Conservation (phyloP, 2,113 vertebrate species). For the Lethenteron reissneri region DNA sequence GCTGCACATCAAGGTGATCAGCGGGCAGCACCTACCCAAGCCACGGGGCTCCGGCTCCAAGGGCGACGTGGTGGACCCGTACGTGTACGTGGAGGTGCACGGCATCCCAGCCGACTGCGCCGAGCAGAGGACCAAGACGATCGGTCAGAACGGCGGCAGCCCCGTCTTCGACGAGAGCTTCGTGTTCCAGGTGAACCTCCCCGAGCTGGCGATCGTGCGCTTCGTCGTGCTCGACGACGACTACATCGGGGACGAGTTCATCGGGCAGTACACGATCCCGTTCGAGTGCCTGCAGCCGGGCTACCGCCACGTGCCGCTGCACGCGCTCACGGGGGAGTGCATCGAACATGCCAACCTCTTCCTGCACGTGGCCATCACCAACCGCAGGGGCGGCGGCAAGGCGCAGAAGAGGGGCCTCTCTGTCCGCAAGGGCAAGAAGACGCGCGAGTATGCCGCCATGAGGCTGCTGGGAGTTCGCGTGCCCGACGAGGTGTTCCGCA, state of each 20-base stretch:
- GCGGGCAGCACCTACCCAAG: constrained; percentile 85
- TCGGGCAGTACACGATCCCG: constrained; percentile 72
- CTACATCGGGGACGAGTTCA: constrained; percentile 95
- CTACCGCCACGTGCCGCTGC: constrained; percentile 69
- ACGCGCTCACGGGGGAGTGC: constrained; percentile 53
- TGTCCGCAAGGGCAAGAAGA: constrained; percentile 47
- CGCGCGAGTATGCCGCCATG: constrained; percentile 61
- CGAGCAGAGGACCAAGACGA: constrained; percentile 75
- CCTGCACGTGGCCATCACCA: constrained; percentile 74
- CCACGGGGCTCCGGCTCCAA: constrained; percentile 86
- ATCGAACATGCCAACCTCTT: constrained; percentile 71
- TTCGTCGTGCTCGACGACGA: constrained; percentile 86
- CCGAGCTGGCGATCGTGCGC: constrained; percentile 73
- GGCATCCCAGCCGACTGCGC: constrained; percentile 80
- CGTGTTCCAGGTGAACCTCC: constrained; percentile 86
- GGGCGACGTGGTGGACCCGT: constrained; percentile 88
- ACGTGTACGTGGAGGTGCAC: constrained; percentile 82
- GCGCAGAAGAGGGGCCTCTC: constrained; percentile 70
- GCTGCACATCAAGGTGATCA: constrained; percentile 82
- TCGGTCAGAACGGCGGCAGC: constrained; percentile 78
- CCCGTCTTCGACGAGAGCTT: constrained; percentile 94
- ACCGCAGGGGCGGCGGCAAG: constrained; percentile 68
- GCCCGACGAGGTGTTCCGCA: constrained; percentile 67
- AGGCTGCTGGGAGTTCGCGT: constrained; percentile 53
- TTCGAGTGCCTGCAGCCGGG: constrained; percentile 83